Base-by-base conservation (phyloP, 2,797 vertebrate genomes). In the Eurystomus glaucurus region DNA sequence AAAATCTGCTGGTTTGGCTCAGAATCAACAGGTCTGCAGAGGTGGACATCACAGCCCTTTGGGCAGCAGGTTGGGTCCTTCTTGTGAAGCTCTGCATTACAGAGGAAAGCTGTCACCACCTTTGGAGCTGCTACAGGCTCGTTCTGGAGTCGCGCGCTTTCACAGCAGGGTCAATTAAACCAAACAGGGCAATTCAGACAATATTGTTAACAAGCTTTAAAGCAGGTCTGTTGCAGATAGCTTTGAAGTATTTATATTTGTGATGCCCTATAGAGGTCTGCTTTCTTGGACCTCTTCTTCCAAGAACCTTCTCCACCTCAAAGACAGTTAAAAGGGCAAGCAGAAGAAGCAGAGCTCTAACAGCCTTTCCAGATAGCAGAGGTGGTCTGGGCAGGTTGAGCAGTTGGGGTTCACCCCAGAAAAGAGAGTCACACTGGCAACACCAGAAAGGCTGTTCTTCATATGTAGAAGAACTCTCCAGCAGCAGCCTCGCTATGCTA, bases 211-310 rank as follows among this genome's bases (percentile, higher is more conserved):
- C 7, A 3, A 92, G 66, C 70, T 90, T 76, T 74, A 85, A 68
- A 87, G 28, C 60, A 72, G 71, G 85, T 89, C 78, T n/a, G 51
- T 33, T 41, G 51, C 81, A 15, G 64, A 79, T 29, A 77, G 66
- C 60, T 58, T 55, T 77, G 45, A 82, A 87, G 66, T 69, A 51
- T 29, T 78, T 70, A 16, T 28, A 22, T 43, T 48, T 37, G 35
- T 19, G 51, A 93, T 87, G 75, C 45, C 55, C 69, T 57, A 37
- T 8, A 79, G 43, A 90, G 71, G 72, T 74, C 92, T 93, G 80
- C 46, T 58, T 91, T 92, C 62, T 58, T 7, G 61, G 90, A 85
- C 55, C 68, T 78, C 92, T 82, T 74, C 66, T 90, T 90, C 60
- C 85, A 90, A 81, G 74, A 90, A 83, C 58, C 41, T 77, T 68